phyloP scores from a whole-genome alignment of 2,797 vertebrate genomes.

The Leuciscus waleckii region DNA sequence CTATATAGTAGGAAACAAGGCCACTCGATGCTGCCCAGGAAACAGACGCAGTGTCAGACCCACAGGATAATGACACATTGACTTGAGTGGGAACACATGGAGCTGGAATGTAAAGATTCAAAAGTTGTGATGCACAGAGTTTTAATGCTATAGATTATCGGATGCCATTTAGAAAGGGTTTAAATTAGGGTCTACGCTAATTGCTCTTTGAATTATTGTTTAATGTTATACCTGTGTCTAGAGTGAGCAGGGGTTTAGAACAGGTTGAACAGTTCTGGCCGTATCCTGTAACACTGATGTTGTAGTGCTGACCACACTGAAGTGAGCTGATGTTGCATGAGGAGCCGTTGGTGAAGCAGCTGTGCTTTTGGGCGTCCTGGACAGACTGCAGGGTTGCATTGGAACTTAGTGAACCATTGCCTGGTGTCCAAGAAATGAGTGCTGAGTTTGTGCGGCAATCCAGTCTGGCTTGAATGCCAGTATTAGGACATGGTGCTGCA shows the following conservation, averaged over 20 bases:
- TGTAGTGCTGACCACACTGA: slow-evolving; percentile 72
- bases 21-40: slow-evolving; percentile 73
- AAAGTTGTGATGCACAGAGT: not conserved
- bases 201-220: not conserved
- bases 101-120: slow-evolving; percentile 61
- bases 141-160: not conserved
- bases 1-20: slow-evolving; percentile 67
- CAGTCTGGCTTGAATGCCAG: slow-evolving; percentile 54
- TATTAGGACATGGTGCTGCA: slow-evolving; percentile 76
- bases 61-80: slow-evolving; percentile 65
- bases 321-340: slow-evolving; percentile 74
- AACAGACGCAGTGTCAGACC: slow-evolving; percentile 67
- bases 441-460: slow-evolving; percentile 70
- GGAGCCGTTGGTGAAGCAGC: slow-evolving; percentile 65
- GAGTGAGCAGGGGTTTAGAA: slow-evolving; percentile 39
- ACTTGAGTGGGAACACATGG: slow-evolving; percentile 74
- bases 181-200: not conserved
- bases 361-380: slow-evolving; percentile 10
- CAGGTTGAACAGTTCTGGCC: slow-evolving; percentile 68
- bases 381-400: slow-evolving; percentile 59
- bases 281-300: slow-evolving; percentile 67
- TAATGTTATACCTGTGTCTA: slow-evolving; percentile 68
- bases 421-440: slow-evolving; percentile 73
- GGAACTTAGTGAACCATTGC: slow-evolving; percentile 71
- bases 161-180: not conserved